Percentiles rank a stretch among this genome's conserved stretches.
Evolutionary conservation across 1,140 invertebrate genomes (phyloP).

Genomic region (Odontomachus brunneus): DNA sequence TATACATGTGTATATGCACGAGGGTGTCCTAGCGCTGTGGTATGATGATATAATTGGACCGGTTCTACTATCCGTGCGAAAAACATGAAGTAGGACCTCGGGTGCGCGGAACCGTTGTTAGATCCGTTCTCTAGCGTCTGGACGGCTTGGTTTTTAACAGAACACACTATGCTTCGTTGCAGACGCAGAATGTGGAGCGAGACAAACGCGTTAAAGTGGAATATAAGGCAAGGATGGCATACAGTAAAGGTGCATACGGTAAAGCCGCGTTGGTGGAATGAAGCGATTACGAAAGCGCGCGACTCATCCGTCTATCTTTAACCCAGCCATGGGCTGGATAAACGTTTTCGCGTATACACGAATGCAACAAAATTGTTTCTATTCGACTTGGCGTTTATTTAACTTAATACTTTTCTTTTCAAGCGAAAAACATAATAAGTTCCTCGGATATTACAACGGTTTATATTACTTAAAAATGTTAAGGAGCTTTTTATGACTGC

Average conservation of each 20-base stretch:
- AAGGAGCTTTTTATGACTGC: not conserved
- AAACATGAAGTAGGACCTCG: conserved; percentile 66
- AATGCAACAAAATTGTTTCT: conserved; percentile 36
- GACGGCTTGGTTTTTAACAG: conserved; percentile 32
- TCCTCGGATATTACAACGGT: not conserved
- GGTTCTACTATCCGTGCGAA: conserved; percentile 77
- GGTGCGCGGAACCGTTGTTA: conserved; percentile 72
- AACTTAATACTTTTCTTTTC: not conserved
- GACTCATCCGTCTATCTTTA: conserved; percentile 68
- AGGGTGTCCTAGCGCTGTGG: conserved; percentile 69
- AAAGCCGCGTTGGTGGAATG: conserved; percentile 38
- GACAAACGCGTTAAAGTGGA: conserved; percentile 24
- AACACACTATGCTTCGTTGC: conserved; percentile 43
- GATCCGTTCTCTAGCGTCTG: conserved; percentile 20
- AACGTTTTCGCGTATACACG: not conserved
- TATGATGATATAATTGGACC: conserved; percentile 83
- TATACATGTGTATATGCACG: not conserved
- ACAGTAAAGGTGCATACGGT: conserved; percentile 17
- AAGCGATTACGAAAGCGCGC: conserved; percentile 61
- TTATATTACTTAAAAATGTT: not conserved
- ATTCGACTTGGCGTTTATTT: not conserved
- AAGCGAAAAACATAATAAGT: not conserved
- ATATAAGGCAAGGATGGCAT: conserved; percentile 16
- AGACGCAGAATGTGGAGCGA: conserved; percentile 31
- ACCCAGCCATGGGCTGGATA: conserved; percentile 55